Percentiles rank a stretch among this genome's conserved stretches.
Conservation (phyloP, 2,797 vertebrate genomes). For the Erpetoichthys calabaricus region DNA sequence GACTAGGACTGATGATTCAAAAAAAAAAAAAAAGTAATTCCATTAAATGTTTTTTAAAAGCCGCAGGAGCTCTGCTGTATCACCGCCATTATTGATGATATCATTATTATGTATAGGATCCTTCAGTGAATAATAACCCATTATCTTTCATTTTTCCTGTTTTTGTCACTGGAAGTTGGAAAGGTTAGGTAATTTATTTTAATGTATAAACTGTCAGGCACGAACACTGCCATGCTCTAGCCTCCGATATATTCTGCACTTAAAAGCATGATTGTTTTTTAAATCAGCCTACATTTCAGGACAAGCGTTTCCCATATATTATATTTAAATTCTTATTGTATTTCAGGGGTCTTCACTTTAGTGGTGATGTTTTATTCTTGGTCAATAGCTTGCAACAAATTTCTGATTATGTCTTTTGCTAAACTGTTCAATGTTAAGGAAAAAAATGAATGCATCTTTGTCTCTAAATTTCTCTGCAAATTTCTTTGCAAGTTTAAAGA, state of each 20-base stretch:
- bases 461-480: no score
- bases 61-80: conserved; percentile 34
- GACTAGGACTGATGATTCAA: conserved; percentile 46
- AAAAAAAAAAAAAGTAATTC: conserved; percentile 40
- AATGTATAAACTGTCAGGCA: conserved; percentile 60
- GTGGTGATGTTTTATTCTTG: conserved; percentile 11
- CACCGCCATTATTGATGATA: conserved; percentile 56
- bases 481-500: no score
- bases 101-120: conserved; percentile 62
- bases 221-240: conserved; percentile 47
- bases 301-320: conserved; percentile 43
- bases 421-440: conserved; percentile 6
- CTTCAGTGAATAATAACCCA: conserved; percentile 58
- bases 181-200: conserved; percentile 69
- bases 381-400: conserved; percentile 14
- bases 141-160: conserved; percentile 65
- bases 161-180: conserved; percentile 60
- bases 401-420: conserved; percentile 12
- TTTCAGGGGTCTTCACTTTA: conserved; percentile 14
- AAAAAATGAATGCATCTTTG: background rate
- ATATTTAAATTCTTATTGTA: conserved; percentile 31
- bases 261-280: conserved; percentile 54
- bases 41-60: conserved; percentile 58
- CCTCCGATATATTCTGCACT: conserved; percentile 42
- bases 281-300: conserved; percentile 49